These are phyloP conservation scores for Xenotilapia caudafasciata DNA, from an alignment of 2,113 vertebrate species.

Conservation along the genomic window DNA sequence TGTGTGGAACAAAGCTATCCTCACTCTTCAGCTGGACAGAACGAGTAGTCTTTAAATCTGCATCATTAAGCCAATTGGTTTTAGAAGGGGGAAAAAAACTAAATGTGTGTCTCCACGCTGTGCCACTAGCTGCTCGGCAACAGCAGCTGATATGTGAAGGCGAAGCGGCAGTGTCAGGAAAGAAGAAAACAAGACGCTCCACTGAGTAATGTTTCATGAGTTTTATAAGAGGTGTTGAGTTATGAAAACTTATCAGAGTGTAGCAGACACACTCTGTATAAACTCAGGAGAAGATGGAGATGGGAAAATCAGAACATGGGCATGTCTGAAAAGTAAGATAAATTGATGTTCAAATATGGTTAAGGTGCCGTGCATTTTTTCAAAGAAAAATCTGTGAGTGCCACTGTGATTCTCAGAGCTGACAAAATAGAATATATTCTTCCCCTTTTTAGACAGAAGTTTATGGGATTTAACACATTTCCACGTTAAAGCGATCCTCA, in stretches of 20 bases:
- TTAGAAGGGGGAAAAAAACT: neutral
- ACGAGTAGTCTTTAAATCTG: slow-evolving; percentile 9
- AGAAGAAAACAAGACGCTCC: slow-evolving; percentile 9
- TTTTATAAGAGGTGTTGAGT: slow-evolving; percentile 19
- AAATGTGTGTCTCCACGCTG: neutral
- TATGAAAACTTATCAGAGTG: slow-evolving; percentile 3
- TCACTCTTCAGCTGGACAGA: neutral
- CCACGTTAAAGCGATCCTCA: neutral
- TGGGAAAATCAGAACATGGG: neutral
- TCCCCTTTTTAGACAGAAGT: neutral
- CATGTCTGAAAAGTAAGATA: neutral
- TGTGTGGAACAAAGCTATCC: slow-evolving; percentile 8
- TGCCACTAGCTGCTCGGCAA: neutral
- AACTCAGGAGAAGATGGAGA: neutral
- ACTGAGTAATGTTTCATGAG: slow-evolving; percentile 3
- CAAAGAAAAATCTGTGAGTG: neutral
- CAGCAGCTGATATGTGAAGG: neutral
- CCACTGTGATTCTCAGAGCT: neutral
- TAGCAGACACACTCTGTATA: neutral
- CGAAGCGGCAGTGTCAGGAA: neutral
- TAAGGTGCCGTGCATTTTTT: neutral
- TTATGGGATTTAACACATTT: neutral
- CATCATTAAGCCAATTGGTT: neutral
- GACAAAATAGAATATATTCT: neutral
- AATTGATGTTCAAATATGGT: neutral